Evolutionary conservation across 2,888 invertebrate genomes (phyloP), one percentile per base, ranked within the genome.

Genomic region (Chloroclysta siterata): DNA sequence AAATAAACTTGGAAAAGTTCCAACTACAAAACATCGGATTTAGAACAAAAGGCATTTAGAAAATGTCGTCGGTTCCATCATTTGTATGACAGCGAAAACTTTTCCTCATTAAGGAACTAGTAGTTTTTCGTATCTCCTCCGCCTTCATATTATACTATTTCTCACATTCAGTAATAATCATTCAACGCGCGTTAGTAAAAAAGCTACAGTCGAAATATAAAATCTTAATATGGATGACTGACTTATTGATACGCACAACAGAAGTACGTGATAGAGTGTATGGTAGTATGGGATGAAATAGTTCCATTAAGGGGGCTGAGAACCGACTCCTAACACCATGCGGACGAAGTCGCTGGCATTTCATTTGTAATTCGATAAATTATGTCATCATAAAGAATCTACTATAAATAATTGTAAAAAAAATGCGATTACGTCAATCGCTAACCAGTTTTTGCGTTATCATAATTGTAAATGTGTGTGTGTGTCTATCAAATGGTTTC

Each of bases 1-100:
- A 62, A 69, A 71, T 72, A 67, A 66, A 70, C 72, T 75, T 76
- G 76, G 75, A 69, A 63, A 42, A 60, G 56, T 63, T 68, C 70
- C 70, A 70, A 65, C 53, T 14, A 17, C 39, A 28, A 51, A n/a
- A 10, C 46, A 15, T 15, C 17, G 47, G 48, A 48, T 56, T 57
- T 57, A 41, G 11, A 2, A 8, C n/a, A n/a, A 5, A 3, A 42
- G 13, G 15, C 7, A 0, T 29, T 5, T 22, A 22, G 22, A 22
- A 22, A 22, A 22, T 22, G 1, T 22, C 22, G 22, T 22, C 22
- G 1, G 22, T 22, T 22, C 22, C 22, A 22, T 22, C 22, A n/a
- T n/a, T n/a, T n/a, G n/a, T 22, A 22, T 22, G 22, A 22, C 3
- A 2, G 3, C 22, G 33, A 8, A 8, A 5, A 6, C 5, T 8